Base-by-base conservation (phyloP, 2,113 vertebrate species). In the Morone saxatilis region DNA sequence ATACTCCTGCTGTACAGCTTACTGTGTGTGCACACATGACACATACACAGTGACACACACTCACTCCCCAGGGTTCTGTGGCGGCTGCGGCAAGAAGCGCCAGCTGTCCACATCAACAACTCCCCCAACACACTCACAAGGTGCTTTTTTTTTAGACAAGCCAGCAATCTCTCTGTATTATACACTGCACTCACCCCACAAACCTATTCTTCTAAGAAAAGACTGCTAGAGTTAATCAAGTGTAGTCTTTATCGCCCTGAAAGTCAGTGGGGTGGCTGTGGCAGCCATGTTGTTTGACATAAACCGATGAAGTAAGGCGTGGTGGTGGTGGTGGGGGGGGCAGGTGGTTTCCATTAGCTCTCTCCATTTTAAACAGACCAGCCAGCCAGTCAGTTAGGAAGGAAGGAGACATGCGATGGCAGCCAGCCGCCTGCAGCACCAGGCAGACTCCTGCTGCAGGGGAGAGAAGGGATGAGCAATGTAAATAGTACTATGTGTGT, bases 331-430 rank as follows among this genome's bases (percentile, higher is more conserved):
- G 8, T 51, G 47, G 25, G 10, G 14, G 13, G 50, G 66, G 54
- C 71, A 56, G 83, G 85, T 82, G 78, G 81, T 84, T 84, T 84
- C 82, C 74, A 91, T 89, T 89, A 88, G 76, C 81, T 74, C 71
- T 89, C 87, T 89, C 85, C 83, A 93, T 93, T 93, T 87, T 89
- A 81, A 87, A 91, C 76, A 87, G 61, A 82, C n/a, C 45, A 86
- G 83, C 54, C 67, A 88, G 80, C 20, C 66, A 87, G 56, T 78
- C 56, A 87, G 79, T 76, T 41, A 63, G 81, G 77, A 80, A 78
- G 78, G 83, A 77, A 79, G 86, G 73, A 87, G 81, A 84, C 74
- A 48, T 76, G 78, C 68, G 53, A 71, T 88, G 79, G 81, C 79
- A 80, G 81, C n/a, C 80, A 71, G 81, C 71, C 60, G 68, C 76